phyloP scores from a whole-genome alignment of 2,888 invertebrate species.

The Epirrhoe tristata region DNA sequence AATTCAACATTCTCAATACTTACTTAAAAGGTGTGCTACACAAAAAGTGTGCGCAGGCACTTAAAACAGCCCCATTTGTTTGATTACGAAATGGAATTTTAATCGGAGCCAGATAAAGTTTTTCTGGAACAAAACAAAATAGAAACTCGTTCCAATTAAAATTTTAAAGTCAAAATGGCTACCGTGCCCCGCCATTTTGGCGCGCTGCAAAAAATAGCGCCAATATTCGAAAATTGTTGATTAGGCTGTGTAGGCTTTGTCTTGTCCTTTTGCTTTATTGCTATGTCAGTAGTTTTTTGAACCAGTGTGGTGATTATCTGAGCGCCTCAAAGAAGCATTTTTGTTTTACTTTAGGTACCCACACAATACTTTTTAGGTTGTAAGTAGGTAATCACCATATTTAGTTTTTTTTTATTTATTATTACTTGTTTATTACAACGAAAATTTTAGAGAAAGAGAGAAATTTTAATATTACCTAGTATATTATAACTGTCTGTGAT shows the following conservation, averaged over 20 bases:
- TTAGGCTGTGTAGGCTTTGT: constrained; percentile 19
- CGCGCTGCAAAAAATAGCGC: constrained; percentile 52
- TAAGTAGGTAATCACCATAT: no score
- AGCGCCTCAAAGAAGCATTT: no score
- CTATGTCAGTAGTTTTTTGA: neutral
- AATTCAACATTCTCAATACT: constrained; percentile 51
- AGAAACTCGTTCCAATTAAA: constrained; percentile 80
- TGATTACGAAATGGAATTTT: constrained; percentile 53
- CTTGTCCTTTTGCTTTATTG: neutral
- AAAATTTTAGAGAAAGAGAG: no score
- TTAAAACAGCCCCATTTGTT: constrained; percentile 49
- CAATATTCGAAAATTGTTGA: constrained; percentile 22
- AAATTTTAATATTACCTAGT: no score
- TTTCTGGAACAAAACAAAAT: constrained; percentile 61
- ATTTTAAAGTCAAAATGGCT: constrained; percentile 80
- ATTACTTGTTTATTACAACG: no score
- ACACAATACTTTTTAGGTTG: no score
- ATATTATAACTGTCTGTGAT: no score
- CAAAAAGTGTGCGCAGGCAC: constrained; percentile 46
- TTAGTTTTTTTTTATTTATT: no score
- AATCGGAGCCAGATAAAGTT: constrained; percentile 53
- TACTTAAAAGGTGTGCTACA: constrained; percentile 63
- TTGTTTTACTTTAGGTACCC: no score
- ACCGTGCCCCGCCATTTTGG: constrained; percentile 75
- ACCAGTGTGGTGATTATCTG: no score